A percentile compares a stretch with the other conserved stretches of the same genome.
phyloP scores from a whole-genome alignment of 2,888 invertebrate species.

The Liposcelis brunnea region DNA sequence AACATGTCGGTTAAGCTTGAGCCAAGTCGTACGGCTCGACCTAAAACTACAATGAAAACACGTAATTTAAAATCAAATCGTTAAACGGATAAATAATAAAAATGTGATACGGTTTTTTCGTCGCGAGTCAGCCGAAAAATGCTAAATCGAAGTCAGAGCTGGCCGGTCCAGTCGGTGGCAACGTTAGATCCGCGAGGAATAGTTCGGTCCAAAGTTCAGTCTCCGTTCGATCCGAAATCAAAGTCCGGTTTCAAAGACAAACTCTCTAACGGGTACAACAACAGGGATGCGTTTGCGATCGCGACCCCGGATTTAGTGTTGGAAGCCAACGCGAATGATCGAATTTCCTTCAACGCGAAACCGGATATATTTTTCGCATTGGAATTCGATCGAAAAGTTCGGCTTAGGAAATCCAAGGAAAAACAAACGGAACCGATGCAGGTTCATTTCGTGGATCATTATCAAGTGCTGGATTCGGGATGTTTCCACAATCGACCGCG shows the following conservation, averaged over 20 bases:
- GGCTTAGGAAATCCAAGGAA: no score
- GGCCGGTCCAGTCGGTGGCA: not conserved
- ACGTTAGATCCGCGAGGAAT: not conserved
- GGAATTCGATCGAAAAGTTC: not conserved
- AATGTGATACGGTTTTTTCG: no score
- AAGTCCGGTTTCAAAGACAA: no score
- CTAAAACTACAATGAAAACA: no score
- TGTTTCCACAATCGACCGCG: not conserved
- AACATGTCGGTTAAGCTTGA: no score
- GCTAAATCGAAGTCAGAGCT: not conserved
- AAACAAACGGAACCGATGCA: no score
- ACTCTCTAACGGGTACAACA: no score
- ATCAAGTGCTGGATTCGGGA: not conserved
- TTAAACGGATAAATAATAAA: no score
- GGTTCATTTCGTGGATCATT: not conserved
- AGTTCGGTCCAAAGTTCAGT: not conserved
- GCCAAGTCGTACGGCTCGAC: no score
- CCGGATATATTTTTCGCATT: slow-evolving; percentile 3
- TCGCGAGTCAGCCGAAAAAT: no score
- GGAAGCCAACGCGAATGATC: not conserved
- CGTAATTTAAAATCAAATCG: no score
- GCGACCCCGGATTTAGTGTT: slow-evolving; percentile 4
- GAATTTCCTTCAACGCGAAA: not conserved
- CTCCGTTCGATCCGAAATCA: not conserved
- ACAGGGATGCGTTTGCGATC: no score